Evolutionary conservation across 1,140 invertebrate species (phyloP), one percentile per base, ranked within the genome.

Genomic region (Glossosoma conforme): DNA sequence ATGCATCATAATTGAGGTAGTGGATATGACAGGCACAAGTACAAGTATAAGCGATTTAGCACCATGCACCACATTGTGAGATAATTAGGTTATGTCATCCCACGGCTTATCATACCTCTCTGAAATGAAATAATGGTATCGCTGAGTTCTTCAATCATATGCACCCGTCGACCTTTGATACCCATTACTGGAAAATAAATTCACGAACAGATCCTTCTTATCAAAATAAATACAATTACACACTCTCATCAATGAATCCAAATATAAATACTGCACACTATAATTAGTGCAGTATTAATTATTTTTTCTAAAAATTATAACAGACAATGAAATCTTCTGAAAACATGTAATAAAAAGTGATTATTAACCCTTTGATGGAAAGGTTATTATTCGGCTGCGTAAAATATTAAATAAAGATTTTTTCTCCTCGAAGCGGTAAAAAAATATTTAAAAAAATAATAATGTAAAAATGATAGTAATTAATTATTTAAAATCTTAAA

Each of bases 111-210:
- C 51, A 87, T 88, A 95, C 91, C 93, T 93, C 92, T 84, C 83
- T 97, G 93, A 81, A 97, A 96, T 68, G 91, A 95, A 79, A 97
- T 95, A 75, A 96, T 91, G 63, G 92, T 96, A 77, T 94, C 91
- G 78, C 90, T 94, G 72, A 96, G 82, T 77, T 95, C 91, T 81
- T 97, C 93, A 72, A 97, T 96, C 86, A 95, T 91, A 79, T 95
- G 92, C 72, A 96, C 92, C 67, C 93, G 81, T 65, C 92, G 82
- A 68, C 93, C 93, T 78, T 94, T 95, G 83, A 97, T 94, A 78
- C 93, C 93, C 93, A 97, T 97, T 77, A 97, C 92, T 94, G 82
- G 72, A 74, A 79, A 75, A 70, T 73, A 58, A 55, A 50, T 35
- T 22, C n/a, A n/a, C n/a, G n/a, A n/a, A n/a, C n/a, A n/a, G n/a